Base-by-base conservation (phyloP, 2,113 vertebrate genomes). In the Daphoenositta chrysoptera region DNA sequence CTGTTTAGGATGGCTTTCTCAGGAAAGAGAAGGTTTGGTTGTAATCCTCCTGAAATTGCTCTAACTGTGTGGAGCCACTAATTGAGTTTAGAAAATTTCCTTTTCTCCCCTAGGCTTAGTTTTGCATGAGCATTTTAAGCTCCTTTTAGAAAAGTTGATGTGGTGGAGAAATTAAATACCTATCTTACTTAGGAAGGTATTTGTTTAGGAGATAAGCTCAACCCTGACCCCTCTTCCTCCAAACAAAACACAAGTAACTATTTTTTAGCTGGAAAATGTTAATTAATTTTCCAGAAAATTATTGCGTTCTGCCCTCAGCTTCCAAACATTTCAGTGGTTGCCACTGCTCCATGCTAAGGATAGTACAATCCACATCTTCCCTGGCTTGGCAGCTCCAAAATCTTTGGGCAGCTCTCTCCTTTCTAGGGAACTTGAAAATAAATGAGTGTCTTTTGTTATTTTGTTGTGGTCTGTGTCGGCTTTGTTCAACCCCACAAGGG, bases 381-480 rank as follows among this genome's bases (percentile, higher is more conserved):
- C 24, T n/a, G 33, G 39, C 75, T 63, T 58, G 23, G 91, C 84
- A 80, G 82, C 90, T 88, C 82, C 26, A 11, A 77, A 79, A 78
- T 88, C 84, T 93, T 93, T 58, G 87, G 64, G 92, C 48, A 92
- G 92, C 69, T 89, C 93, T 89, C 69, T 48, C 76, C 56, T 81
- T 96, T 93, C 90, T 60, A 35, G 76, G 88, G 76, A 95, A 84
- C 60, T 95, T 90, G 94, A 81, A 96, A 96, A 96, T 96, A 96
- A 97, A 96, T 92, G 71, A 93, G 88, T 88, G 90, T 30, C 94
- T 93, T 96, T 96, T 97, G 95, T 96, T 93, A 92, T 91, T 95
- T 96, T 96, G 94, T 95, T 96, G 95, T 96, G 92, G 93, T 96
- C 87, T 95, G 56, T 85, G 85, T 93, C 64, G 47, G 83, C 96